A percentile compares a stretch with the other conserved stretches of the same genome.
Conservation (phyloP, 2,888 invertebrate species). For the Chaetogeoica ovagalla region DNA sequence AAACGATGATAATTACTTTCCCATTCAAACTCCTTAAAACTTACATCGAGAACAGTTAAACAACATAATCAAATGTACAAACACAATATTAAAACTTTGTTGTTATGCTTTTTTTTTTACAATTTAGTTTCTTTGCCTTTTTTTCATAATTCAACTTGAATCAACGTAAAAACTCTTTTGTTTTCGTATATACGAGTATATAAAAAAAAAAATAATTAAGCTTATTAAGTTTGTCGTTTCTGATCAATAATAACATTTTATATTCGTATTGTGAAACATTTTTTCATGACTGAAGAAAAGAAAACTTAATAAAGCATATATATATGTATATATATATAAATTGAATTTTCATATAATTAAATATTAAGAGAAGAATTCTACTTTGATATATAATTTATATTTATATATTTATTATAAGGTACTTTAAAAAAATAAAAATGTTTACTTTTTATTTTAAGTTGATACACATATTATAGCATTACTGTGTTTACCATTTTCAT, state of each 20-base stretch:
- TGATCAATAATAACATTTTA: slow-evolving; percentile 38
- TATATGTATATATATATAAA: not conserved
- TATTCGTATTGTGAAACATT: slow-evolving; percentile 26
- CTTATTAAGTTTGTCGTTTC: slow-evolving; percentile 35
- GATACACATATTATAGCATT: too few relatives aligned
- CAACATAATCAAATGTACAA: slow-evolving; percentile 24
- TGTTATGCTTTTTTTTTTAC: slow-evolving; percentile 10
- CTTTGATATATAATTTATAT: not conserved
- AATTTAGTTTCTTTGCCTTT: slow-evolving; percentile 22
- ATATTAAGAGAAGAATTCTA: not conserved
- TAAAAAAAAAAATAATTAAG: slow-evolving; percentile 46
- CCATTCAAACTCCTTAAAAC: not conserved
- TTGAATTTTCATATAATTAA: not conserved
- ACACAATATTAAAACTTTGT: slow-evolving; percentile 14
- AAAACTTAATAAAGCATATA: slow-evolving; percentile 14
- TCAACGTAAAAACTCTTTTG: slow-evolving; percentile 33
- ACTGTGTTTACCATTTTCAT: too few relatives aligned
- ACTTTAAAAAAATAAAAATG: too few relatives aligned
- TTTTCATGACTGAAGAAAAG: not conserved
- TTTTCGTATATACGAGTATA: too few relatives aligned
- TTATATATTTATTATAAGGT: not conserved
- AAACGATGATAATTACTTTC: slow-evolving; percentile 14
- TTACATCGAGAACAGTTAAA: slow-evolving; percentile 19
- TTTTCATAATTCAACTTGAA: slow-evolving; percentile 30
- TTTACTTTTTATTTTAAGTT: too few relatives aligned